These are phyloP conservation scores for Mico argentatus DNA, from an alignment of 2,797 vertebrate species.

Conservation along the genomic window DNA sequence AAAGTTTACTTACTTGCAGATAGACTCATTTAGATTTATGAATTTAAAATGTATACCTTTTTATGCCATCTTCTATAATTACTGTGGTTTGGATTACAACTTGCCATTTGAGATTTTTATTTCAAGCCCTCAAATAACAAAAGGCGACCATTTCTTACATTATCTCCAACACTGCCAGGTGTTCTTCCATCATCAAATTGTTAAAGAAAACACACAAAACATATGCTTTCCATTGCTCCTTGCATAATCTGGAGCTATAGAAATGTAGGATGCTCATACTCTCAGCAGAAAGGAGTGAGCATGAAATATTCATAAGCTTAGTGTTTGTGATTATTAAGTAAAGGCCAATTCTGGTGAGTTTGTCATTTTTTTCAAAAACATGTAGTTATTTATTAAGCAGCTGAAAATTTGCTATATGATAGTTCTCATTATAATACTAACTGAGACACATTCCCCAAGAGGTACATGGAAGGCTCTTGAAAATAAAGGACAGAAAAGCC, in stretches of 20 bases:
- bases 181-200: conserved; percentile 78
- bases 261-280: conserved; percentile 50
- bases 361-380: conserved; percentile 40
- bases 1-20: conserved; percentile 64
- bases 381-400: conserved; percentile 65
- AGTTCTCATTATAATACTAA: not conserved
- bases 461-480: not conserved
- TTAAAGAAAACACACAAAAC: conserved; percentile 75
- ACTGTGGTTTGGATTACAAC: conserved; percentile 54
- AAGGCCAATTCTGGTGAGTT: conserved; percentile 58
- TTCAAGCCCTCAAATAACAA: conserved; percentile 64
- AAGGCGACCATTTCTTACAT: conserved; percentile 62
- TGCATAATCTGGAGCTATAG: conserved; percentile 67
- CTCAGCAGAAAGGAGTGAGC: conserved; percentile 67
- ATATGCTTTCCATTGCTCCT: conserved; percentile 77
- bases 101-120: conserved; percentile 73
- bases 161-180: conserved; percentile 74
- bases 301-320: conserved; percentile 80
- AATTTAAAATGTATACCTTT: conserved; percentile 68
- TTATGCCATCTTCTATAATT: conserved; percentile 48
- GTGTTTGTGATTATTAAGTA: conserved; percentile 71
- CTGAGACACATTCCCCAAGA: not conserved
- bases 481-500: not conserved
- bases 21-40: conserved; percentile 69
- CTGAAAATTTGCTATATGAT: not conserved